A percentile compares a stretch with the other conserved stretches of the same genome.
Conservation (phyloP, 2,113 vertebrate species). For the Aegotheles bennettii region DNA sequence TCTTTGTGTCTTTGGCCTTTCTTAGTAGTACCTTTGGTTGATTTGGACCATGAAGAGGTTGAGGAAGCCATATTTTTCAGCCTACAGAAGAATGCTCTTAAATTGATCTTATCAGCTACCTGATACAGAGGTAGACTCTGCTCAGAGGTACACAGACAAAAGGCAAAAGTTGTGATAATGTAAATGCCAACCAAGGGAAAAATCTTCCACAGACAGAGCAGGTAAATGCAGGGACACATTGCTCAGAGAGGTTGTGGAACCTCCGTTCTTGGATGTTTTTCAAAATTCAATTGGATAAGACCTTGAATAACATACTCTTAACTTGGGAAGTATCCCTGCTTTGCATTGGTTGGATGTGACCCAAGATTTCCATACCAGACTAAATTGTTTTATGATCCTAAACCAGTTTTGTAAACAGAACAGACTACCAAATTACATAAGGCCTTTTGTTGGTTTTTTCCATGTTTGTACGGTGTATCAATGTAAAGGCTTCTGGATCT, state of each 20-base stretch:
- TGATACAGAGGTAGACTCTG: neutral
- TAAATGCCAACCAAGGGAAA: neutral
- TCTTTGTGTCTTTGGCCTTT: neutral
- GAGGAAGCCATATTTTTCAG: neutral
- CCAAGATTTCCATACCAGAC: neutral
- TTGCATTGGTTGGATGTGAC: neutral
- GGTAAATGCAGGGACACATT: accelerated
- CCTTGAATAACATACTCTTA: neutral
- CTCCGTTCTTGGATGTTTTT: neutral
- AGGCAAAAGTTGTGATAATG: neutral
- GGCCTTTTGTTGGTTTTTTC: neutral
- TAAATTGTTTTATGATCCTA: neutral
- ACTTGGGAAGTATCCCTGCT: neutral
- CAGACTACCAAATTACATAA: neutral
- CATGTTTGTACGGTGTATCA: neutral
- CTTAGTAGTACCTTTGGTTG: neutral
- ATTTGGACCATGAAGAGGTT: neutral
- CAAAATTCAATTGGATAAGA: neutral
- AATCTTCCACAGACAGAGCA: neutral
- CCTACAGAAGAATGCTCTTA: neutral
- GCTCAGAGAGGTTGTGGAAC: neutral
- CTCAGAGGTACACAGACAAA: neutral
- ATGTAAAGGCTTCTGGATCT: neutral
- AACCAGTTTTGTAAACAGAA: neutral
- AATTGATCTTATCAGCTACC: neutral